Evolutionary conservation across 2,888 invertebrate genomes (phyloP).

Genomic region (Eurois occulta): DNA sequence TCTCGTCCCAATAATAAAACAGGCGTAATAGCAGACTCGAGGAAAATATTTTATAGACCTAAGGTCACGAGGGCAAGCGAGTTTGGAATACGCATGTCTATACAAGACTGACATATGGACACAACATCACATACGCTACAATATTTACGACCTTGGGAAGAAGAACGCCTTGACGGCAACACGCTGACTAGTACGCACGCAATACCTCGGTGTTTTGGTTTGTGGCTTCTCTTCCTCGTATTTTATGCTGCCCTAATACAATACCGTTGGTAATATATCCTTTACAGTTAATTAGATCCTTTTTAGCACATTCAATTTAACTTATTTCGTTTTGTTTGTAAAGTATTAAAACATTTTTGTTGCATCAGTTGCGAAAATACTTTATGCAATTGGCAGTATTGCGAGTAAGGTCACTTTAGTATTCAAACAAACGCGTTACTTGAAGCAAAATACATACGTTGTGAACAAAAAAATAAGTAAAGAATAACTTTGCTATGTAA

Average conservation of each 20-base stretch:
- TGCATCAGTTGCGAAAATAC: background rate
- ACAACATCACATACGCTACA: slow-evolving; percentile 52
- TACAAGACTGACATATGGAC: slow-evolving; percentile 39
- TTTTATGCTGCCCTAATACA: slow-evolving; percentile 61
- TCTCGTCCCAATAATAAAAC: slow-evolving; percentile 38
- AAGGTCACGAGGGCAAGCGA: slow-evolving; percentile 56
- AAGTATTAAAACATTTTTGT: background rate
- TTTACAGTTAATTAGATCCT: slow-evolving; percentile 42
- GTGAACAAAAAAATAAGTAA: slow-evolving; percentile 16
- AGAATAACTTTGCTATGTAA: slow-evolving; percentile 30
- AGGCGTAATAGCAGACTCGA: slow-evolving; percentile 14
- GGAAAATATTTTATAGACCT: slow-evolving; percentile 46
- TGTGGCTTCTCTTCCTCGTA: slow-evolving; percentile 49
- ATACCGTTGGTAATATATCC: slow-evolving; percentile 32
- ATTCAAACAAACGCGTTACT: slow-evolving; percentile 10
- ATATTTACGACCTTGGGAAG: slow-evolving; percentile 66
- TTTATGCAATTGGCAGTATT: slow-evolving; percentile 3
- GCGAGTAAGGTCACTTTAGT: slow-evolving; percentile 21
- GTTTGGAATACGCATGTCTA: slow-evolving; percentile 48
- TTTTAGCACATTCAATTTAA: background rate
- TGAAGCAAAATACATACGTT: slow-evolving; percentile 21
- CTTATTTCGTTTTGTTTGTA: background rate
- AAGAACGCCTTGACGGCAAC: slow-evolving; percentile 67
- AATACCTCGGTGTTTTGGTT: slow-evolving; percentile 54
- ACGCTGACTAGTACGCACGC: slow-evolving; percentile 61